phyloP scores from a whole-genome alignment of 2,888 invertebrate genomes.

The Orchesella flavescens region DNA sequence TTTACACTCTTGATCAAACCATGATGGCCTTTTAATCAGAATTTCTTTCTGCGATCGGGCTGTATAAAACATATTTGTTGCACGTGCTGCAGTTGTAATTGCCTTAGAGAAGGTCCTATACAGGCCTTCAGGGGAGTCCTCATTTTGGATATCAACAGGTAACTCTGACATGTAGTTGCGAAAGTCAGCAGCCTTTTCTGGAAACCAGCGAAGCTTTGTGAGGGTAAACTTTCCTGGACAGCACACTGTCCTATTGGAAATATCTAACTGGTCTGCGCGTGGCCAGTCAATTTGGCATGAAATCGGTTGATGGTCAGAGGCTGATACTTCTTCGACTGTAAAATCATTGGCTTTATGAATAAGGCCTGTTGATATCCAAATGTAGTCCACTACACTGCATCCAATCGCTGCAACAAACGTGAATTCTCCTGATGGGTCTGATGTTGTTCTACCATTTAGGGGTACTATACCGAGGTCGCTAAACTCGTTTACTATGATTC shows the following conservation, averaged over 20 bases:
- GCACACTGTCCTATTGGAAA: not conserved
- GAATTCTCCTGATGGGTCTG: not conserved
- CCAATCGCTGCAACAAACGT: not conserved
- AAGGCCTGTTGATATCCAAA: not conserved
- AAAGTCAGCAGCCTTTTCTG: not conserved
- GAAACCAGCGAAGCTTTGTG: not conserved
- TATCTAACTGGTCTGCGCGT: not conserved
- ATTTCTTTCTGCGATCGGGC: not conserved
- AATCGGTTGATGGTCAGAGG: not conserved
- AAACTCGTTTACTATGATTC: not conserved
- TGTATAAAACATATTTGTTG: not conserved
- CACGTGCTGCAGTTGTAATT: not conserved
- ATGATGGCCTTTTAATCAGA: not conserved
- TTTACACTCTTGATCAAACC: not conserved
- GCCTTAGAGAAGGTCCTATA: not conserved
- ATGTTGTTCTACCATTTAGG: not conserved
- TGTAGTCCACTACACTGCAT: not conserved
- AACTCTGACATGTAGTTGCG: not conserved
- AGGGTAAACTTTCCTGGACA: too few relatives aligned
- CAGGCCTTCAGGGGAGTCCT: not conserved
- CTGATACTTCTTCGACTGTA: not conserved
- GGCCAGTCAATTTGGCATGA: not conserved
- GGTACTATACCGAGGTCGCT: not conserved
- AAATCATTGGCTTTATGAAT: not conserved
- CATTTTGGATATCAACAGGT: not conserved